Base-by-base conservation (phyloP, 2,797 vertebrate species). In the Callimico goeldii region DNA sequence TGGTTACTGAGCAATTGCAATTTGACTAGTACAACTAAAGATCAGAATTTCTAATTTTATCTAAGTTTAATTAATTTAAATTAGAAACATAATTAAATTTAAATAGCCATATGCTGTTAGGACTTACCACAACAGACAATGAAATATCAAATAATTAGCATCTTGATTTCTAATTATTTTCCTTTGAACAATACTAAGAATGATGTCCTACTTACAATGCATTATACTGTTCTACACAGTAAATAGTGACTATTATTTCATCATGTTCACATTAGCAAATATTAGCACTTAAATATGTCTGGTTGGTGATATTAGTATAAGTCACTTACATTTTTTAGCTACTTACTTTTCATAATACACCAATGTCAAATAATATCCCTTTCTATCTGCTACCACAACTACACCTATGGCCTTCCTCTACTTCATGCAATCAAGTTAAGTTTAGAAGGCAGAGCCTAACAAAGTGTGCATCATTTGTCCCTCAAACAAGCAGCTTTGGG, bases 241-340 rank as follows among this genome's bases (percentile, higher is more conserved):
- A 93, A 88, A 48, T 52, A 33, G 19, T 77, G 28, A 83, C 26
- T 64, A 10, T 58, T 7, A 94, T 52, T 73, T 83, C 30, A 95
- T 90, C 26, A 80, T 39, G 57, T 84, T 97, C 14, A 81, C 30
- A 57, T 76, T 92, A 95, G 70, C 4, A 88, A 94, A 94, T 84
- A 67, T 22, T 64, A 84, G 26, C 7, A 55, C 30, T 80, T 81
- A 93, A 93, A 48, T 50, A 36, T 80, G 22, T 58, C 13, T 82
- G 85, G 22, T 33, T 79, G 52, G 9, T 41, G 22, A 73, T 36
- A 33, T 33, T 48, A 79, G 14, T 26, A 20, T 41, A 92, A 64
- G 7, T 1, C 43, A 64, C 61, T 80, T 72, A 33, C 30, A 36
- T 75, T 58, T 84, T 70, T 57, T 19, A 83, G 7, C 1, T 52